Evolutionary conservation across 2,888 invertebrate genomes (phyloP).

Genomic region (Horisme vitalbata): DNA sequence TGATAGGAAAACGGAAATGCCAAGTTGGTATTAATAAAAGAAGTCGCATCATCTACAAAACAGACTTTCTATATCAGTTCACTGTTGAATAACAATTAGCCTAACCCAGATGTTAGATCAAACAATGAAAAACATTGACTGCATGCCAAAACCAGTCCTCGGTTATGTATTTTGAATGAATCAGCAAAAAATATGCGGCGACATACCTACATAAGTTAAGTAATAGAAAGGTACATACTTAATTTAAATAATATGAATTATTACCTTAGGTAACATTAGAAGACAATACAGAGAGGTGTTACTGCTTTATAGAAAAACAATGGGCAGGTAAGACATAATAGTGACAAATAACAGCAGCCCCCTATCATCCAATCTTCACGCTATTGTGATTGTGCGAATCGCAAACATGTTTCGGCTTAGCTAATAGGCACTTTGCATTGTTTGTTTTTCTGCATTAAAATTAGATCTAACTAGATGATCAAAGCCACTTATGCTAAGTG

Average conservation of each 20-base stretch:
- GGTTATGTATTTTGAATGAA: no score
- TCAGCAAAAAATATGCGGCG: no score
- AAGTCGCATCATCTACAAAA: constrained; percentile 16
- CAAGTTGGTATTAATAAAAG: constrained; percentile 12
- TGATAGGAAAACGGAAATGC: no score
- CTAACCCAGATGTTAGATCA: constrained; percentile 32
- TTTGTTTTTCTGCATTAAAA: constrained; percentile 37
- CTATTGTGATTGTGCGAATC: constrained; percentile 49
- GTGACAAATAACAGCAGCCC: constrained; percentile 48
- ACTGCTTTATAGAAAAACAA: constrained; percentile 26
- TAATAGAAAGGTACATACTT: no score
- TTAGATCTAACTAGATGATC: not conserved
- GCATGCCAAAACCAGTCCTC: no score
- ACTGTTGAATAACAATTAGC: constrained; percentile 37
- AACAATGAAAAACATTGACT: constrained; percentile 38
- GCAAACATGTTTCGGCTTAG: constrained; percentile 40
- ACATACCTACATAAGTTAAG: no score
- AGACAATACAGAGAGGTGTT: constrained; percentile 44
- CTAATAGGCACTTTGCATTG: constrained; percentile 43
- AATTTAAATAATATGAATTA: no score
- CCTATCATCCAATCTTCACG: constrained; percentile 37
- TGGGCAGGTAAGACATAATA: constrained; percentile 37
- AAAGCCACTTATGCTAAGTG: no score
- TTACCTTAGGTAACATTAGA: no score
- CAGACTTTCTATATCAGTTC: constrained; percentile 40